phyloP scores from a whole-genome alignment of 1,140 invertebrate species.

The Stratiolaelaps scimitus region DNA sequence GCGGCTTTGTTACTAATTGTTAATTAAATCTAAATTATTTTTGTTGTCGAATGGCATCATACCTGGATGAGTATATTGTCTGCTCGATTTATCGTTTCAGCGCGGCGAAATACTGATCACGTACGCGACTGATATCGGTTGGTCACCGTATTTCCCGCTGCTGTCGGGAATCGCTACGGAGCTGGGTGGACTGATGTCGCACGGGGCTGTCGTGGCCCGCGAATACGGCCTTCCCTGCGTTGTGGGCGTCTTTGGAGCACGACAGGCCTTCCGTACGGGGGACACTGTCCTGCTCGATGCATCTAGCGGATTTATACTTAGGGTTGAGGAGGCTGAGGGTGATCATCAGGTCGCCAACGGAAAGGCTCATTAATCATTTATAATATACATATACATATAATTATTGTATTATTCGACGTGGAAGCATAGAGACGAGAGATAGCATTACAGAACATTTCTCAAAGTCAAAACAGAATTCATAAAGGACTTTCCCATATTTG shows the following conservation, averaged over 20 bases:
- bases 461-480: too few species aligned
- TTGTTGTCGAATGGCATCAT: too few species aligned
- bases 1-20: conserved; percentile 72
- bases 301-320: too few species aligned
- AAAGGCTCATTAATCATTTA: too few species aligned
- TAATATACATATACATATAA: too few species aligned
- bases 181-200: conserved; percentile 65
- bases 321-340: background rate
- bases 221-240: conserved; percentile 70
- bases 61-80: conserved; percentile 63
- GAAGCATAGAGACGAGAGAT: too few species aligned
- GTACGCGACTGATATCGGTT: conserved; percentile 64
- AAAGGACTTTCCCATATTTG: too few species aligned
- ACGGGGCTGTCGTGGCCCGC: conserved; percentile 69
- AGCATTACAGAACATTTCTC: too few species aligned
- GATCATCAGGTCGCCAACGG: too few species aligned
- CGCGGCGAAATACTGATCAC: conserved; percentile 64
- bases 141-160: conserved; percentile 73
- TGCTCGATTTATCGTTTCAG: conserved; percentile 47
- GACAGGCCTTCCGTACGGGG: background rate
- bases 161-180: conserved; percentile 66
- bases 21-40: too few species aligned
- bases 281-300: conserved; percentile 7
- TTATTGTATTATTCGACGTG: too few species aligned
- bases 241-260: conserved; percentile 46